These are phyloP conservation scores for Drymodes brunneopygia DNA, from an alignment of 2,113 vertebrate genomes.

Conservation along the genomic window DNA sequence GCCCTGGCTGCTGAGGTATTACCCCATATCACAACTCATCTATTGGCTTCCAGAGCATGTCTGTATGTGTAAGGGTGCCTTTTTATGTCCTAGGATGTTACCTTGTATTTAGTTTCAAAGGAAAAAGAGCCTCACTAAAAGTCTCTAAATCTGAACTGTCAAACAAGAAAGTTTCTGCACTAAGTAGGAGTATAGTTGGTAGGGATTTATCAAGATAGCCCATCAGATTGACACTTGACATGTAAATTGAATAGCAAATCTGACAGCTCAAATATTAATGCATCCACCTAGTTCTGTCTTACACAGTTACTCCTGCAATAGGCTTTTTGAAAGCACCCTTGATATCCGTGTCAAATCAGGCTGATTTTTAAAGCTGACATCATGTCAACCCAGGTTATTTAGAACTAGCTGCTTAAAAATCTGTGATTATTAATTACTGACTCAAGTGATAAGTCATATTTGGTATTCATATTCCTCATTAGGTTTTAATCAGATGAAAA, in stretches of 20 bases:
- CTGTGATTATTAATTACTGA: constrained; percentile 35
- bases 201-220: constrained; percentile 54
- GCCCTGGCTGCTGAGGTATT: neutral
- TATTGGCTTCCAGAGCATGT: neutral
- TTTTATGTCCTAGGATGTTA: neutral
- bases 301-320: constrained; percentile 20
- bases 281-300: constrained; percentile 18
- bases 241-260: constrained; percentile 65
- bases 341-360: constrained; percentile 57
- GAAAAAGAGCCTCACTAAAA: neutral
- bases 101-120: neutral
- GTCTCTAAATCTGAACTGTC: constrained; percentile 32
- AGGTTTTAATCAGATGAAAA: neutral
- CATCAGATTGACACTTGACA: constrained; percentile 57
- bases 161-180: constrained; percentile 48
- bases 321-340: constrained; percentile 51
- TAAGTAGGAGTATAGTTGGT: constrained; percentile 37
- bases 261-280: constrained; percentile 58
- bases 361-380: constrained; percentile 60
- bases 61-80: neutral
- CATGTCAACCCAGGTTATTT: constrained; percentile 35
- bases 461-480: neutral
- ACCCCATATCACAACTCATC: neutral
- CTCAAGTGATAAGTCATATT: neutral
- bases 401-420: constrained; percentile 21